These are phyloP conservation scores for Apodemia mormo DNA, from an alignment of 2,888 invertebrate species.

Conservation along the genomic window DNA sequence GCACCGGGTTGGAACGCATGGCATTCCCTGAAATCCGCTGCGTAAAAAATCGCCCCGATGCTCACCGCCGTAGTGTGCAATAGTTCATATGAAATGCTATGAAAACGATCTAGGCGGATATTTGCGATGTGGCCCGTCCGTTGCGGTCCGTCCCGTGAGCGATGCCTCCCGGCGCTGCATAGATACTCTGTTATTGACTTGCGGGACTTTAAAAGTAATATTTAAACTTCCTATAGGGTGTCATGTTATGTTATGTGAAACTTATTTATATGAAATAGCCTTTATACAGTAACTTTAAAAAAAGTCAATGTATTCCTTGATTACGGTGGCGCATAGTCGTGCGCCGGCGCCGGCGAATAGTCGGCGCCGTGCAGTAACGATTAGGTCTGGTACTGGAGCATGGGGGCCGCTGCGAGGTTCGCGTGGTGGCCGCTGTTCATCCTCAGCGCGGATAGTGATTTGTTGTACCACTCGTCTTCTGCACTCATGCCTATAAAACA, in stretches of 20 bases:
- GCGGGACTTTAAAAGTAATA: no score
- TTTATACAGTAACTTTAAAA: background rate
- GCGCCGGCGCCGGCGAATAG: constrained; percentile 75
- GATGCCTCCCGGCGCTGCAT: no score
- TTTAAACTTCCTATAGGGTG: background rate
- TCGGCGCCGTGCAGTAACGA: constrained; percentile 83
- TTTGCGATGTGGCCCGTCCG: no score
- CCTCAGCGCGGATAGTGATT: constrained; percentile 96
- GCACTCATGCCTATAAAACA: constrained; percentile 90
- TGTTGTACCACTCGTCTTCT: constrained; percentile 99
- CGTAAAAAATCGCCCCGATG: no score
- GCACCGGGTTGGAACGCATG: no score
- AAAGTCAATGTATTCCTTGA: background rate
- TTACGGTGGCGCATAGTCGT: constrained; percentile 63
- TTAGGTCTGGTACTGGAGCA: constrained; percentile 99
- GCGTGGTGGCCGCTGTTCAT: constrained; percentile 98
- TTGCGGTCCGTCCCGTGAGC: no score
- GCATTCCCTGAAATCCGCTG: no score
- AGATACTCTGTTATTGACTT: no score
- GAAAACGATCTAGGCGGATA: no score
- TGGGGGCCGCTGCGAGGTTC: constrained; percentile 96
- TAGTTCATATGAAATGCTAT: no score
- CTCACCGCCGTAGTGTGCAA: no score
- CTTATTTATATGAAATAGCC: background rate
- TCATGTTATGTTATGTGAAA: background rate